Base-by-base conservation (phyloP, 2,797 vertebrate genomes). In the Pseudochaenichthys georgianus region DNA sequence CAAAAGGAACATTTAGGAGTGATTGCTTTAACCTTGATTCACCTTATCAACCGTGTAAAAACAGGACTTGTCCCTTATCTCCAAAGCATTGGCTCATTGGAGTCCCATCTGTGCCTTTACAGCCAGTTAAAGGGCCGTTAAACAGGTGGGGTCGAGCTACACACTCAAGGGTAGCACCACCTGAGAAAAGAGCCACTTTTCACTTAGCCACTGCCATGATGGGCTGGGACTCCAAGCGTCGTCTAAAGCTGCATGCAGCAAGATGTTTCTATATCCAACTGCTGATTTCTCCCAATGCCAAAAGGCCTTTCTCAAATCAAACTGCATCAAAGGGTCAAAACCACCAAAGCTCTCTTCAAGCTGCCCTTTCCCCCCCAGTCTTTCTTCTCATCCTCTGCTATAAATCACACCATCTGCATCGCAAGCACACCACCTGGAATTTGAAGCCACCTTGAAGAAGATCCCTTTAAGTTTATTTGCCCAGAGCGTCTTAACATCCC, bases 341-440 rank as follows among this genome's bases (percentile, higher is more conserved):
- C 46, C 54, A 71, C 59, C 42, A 62, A 46, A 61, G 58, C 65
- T 28, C 43, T 55, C 45, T 43, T 57, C 11, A 70, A 75, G 28
- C 58, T 70, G 52, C 50, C 9, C 4, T 43, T 4, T 2, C 9
- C 8, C 13, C 47, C 4, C 17, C 0, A 17, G 68, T 68, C 54
- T 45, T 47, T 68, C 50, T 52, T 53, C 31, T 59, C 11, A 75
- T 59, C 57, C 51, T 47, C 75, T 10, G 47, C 45, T 16, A 50
- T 68, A 60, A 80, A 72, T 73, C 68, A 59, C 68, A 63, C 17
- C 55, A 70, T 64, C 61, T 82, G 64, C 47, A 75, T 77, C 3
- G 16, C 31, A 47, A 73, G 50, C 63, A 15, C 67, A 78, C 64
- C 75, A 78, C 64, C 71, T 67, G 54, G 58, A 34, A 72, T 4